Evolutionary conservation across 2,797 vertebrate species (phyloP).

Genomic region (Tapera naevia): DNA sequence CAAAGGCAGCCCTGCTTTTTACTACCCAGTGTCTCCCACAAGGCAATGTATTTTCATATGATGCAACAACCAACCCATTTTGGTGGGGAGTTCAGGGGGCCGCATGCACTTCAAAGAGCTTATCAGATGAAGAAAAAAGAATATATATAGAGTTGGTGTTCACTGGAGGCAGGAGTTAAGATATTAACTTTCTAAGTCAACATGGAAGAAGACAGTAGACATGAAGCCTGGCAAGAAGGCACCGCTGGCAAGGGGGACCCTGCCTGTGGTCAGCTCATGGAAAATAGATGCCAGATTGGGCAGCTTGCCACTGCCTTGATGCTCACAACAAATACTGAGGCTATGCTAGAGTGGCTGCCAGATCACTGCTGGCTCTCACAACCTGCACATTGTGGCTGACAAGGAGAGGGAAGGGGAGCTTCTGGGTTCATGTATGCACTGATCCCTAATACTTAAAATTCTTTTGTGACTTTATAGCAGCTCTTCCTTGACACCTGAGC

Average conservation of each 20-base stretch:
- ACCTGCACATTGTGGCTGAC: not conserved
- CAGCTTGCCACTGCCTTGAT: not conserved
- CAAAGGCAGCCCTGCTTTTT: not conserved
- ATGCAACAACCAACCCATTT: not conserved
- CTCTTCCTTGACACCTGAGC: not conserved
- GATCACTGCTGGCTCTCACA: not conserved
- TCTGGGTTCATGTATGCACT: not conserved
- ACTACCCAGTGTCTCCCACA: not conserved
- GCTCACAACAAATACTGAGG: not conserved
- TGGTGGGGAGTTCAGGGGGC: not conserved
- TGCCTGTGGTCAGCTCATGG: not conserved
- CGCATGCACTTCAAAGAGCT: not conserved
- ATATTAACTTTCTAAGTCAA: not conserved
- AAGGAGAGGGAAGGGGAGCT: not conserved
- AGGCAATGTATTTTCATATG: not conserved
- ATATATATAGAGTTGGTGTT: not conserved
- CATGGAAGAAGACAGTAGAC: not conserved
- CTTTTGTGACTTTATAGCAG: not conserved
- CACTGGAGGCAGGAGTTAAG: not conserved
- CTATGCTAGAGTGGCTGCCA: not conserved
- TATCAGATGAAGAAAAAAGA: not conserved
- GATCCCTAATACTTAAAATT: not conserved
- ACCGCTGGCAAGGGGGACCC: not conserved
- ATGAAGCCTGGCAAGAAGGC: not conserved
- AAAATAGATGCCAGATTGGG: not conserved